Base-by-base conservation (phyloP, 92 coral and sea anemone species). In the Desmophyllum pertusum region DNA sequence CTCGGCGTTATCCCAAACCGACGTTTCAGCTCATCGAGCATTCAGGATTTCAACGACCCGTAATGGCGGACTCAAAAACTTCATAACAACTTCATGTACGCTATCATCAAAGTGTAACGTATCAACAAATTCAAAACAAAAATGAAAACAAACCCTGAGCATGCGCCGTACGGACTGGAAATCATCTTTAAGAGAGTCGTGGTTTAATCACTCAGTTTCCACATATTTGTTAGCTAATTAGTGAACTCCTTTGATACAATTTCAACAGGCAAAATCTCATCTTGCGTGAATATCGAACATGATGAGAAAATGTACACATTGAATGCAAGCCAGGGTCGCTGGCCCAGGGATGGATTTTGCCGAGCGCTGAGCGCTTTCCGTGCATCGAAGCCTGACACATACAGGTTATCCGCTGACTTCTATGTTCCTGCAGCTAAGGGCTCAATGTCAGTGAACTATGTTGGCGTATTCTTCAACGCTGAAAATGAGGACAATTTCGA, bases 381-480 rank as follows among this genome's bases (percentile, higher is more conserved):
- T 2, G 75, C 62, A 79, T 64, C 83, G 33, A 37, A 43, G 75
- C 83, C 53, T 79, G 83, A 79, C 83, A 23, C 45, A n/a, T 81
- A 81, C 77, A 52, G 55, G 55, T 9, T 81, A 33, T 70, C 78
- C 33, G 65, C 74, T 61, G 69, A 83, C 63, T 75, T 59, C 19
- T 83, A 73, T 41, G 73, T 73, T 21, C 81, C 74, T 41, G 68
- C 36, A 13, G 29, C 14, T 23, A 57, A 33, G 21, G 73, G 41
- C 41, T 43, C 37, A n/a, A 35, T 18, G 31, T 5, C n/a, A 37
- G 62, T 33, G 3, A 35, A 52, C 41, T 83, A 90, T 48, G 68
- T 87, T n/a, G 93, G 93, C 15, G 63, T 91, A 55, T 81, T 89
- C 35, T 91, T 82, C 69, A 91, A 91, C 71, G 92, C 86, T 21